phyloP scores from a whole-genome alignment of 2,888 invertebrate genomes.

The Agrochola lota region DNA sequence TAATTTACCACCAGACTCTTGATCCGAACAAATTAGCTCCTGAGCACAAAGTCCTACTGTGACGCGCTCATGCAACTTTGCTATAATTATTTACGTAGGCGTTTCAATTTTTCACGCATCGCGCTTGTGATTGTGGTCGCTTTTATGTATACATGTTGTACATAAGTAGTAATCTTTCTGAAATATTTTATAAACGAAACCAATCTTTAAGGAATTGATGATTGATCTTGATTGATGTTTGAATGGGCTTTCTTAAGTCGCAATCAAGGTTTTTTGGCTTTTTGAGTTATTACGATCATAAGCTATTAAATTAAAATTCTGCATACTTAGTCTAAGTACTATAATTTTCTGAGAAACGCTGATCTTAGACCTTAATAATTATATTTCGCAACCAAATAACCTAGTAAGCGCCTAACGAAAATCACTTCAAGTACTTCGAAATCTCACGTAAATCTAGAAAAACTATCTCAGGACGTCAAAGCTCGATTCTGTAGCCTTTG shows the following conservation, averaged over 20 bases:
- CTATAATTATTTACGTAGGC: constrained; percentile 62
- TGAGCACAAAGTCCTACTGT: constrained; percentile 48
- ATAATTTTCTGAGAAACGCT: background rate
- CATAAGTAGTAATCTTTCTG: constrained; percentile 5
- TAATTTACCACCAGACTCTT: constrained; percentile 68
- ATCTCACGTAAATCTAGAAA: constrained; percentile 22
- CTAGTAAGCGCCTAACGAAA: background rate
- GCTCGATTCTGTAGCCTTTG: constrained; percentile 33
- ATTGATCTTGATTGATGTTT: constrained; percentile 16
- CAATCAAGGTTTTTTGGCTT: background rate
- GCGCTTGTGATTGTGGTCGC: background rate
- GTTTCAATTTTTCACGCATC: constrained; percentile 23
- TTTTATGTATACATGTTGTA: background rate
- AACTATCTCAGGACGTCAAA: constrained; percentile 29
- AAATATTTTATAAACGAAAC: constrained; percentile 15
- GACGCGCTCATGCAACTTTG: constrained; percentile 50
- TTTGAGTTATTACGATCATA: background rate
- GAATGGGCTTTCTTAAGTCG: background rate
- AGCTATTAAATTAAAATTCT: background rate
- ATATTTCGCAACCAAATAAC: background rate
- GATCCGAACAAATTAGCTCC: constrained; percentile 73
- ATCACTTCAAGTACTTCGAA: constrained; percentile 7
- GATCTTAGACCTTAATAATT: too few species aligned
- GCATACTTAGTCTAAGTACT: background rate
- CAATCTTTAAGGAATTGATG: background rate